Evolutionary conservation across 2,888 invertebrate genomes (phyloP), one percentile per base, ranked within the genome.

Genomic region (Hololepta plana): DNA sequence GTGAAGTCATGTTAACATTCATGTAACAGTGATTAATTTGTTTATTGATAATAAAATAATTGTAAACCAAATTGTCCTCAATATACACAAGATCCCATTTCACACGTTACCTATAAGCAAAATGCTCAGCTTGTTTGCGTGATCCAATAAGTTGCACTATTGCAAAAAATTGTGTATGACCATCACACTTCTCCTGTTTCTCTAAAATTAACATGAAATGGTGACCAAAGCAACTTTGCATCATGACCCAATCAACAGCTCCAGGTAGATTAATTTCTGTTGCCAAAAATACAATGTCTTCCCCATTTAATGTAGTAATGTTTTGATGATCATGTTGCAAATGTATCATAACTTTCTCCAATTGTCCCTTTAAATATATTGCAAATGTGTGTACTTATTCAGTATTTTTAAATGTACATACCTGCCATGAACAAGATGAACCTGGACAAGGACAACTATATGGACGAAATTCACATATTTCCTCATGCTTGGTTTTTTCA

Each of bases 401-500:
- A 17, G 17, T 8, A 17, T 4, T 24, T 24, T 10, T n/a, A 16
- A 11, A 13, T 23, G 7, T 28, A 23, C 23, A 14, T 37, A 50
- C 51, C 46, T 93, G 91, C 98, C 98, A 98, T 51, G 96, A 95
- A 59, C 98, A 98, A 1, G 91, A 90, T 15, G 95, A 91, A 20
- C 96, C 96, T n/a, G 98, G 98, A 51, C 98, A 98, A 14, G 98
- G 98, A 55, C 98, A 98, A 36, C 84, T 77, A 55, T 98, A 99
- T 2, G 98, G 98, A 52, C 96, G 75, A 63, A 77, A 95, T 61
- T 98, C 96, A 53, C 98, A 98, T 3, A 80, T 72, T 57, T 98
- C 98, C 59, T 99, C 98, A 50, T 99, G 98, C 46, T 96, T 96
- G 5, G 84, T 79, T 56, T 99, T 99, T 44, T 96, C 93, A n/a